Percentiles rank a stretch among this genome's conserved stretches.
phyloP scores from a whole-genome alignment of 2,888 invertebrate genomes.

The Drosophila neotestacea region DNA sequence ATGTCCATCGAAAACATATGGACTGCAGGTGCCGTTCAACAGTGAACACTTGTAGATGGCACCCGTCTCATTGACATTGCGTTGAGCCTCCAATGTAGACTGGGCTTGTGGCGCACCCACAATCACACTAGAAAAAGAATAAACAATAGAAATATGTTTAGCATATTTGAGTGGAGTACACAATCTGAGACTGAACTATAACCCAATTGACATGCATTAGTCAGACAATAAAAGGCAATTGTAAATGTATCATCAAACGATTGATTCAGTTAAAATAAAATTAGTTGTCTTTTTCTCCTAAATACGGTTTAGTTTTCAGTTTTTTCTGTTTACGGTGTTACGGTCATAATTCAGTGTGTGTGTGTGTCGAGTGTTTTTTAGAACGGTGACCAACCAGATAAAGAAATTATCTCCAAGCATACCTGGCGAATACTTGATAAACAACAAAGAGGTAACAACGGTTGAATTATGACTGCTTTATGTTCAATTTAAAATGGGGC shows the following conservation, averaged over 20 bases:
- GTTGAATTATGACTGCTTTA: not conserved
- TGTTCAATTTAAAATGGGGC: not conserved
- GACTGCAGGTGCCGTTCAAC: slow-evolving; percentile 78
- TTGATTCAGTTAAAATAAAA: slow-evolving; percentile 20
- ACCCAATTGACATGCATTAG: slow-evolving; percentile 36
- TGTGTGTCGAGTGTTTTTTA: slow-evolving; percentile 7
- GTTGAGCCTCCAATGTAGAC: slow-evolving; percentile 84
- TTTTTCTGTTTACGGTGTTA: not conserved
- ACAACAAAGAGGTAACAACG: slow-evolving; percentile 1
- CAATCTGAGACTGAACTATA: slow-evolving; percentile 18
- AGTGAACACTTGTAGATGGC: slow-evolving; percentile 86
- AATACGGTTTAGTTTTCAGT: slow-evolving; percentile 9
- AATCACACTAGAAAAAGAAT: slow-evolving; percentile 84
- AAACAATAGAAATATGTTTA: not conserved
- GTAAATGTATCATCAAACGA: slow-evolving; percentile 35
- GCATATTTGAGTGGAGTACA: not conserved
- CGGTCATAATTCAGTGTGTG: slow-evolving; percentile 2
- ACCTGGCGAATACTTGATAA: slow-evolving; percentile 46
- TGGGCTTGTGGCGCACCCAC: slow-evolving; percentile 87
- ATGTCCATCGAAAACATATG: slow-evolving; percentile 83
- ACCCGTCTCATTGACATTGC: slow-evolving; percentile 86
- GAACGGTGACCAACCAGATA: slow-evolving; percentile 41
- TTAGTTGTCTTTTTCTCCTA: slow-evolving; percentile 40
- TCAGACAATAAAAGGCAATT: slow-evolving; percentile 37
- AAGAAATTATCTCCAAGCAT: slow-evolving; percentile 34